Evolutionary conservation across 2,113 vertebrate species (phyloP), one percentile per base, ranked within the genome.

Genomic region (Ploceus nigricollis): DNA sequence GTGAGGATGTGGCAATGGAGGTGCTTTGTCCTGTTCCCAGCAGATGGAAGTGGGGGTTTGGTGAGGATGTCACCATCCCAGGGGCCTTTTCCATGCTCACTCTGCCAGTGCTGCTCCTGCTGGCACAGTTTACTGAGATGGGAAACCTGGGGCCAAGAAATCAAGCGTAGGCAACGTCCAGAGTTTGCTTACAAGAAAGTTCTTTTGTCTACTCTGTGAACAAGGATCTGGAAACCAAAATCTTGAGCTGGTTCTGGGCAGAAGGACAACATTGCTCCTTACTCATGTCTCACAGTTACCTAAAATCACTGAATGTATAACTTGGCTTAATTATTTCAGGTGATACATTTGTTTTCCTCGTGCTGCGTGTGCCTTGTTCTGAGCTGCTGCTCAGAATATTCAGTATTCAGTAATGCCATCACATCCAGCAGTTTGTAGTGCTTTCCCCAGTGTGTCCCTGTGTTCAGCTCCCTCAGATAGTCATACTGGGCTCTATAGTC

Each of bases 31-130:
- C 42, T 66, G 23, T 7, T 93, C 21, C 64, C 23, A 13, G 58
- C 0, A 0, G 42, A 5, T 69, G 35, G 39, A 57, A 85, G 9
- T 0, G 0, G 22, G 25, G 18, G 0, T 4, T 72, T 69, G 45
- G 58, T 61, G 57, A 73, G 50, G 40, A 15, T 57, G 4, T 50
- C 30, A 35, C 50, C 30, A n/a, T 15, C n/a, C 30, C 10, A 35
- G n/a, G 35, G n/a, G 11, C 14, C 7, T 76, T 57, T n/a, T 24
- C n/a, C 3, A 0, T 4, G 12, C 25, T 47, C 6, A 4, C 17
- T 78, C 77, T 60, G 35, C 37, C 40, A 24, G 20, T 25, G 61
- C 61, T 65, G 48, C 48, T 94, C n/a, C 60, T 1, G 0, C 23
- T 65, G 37, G 30, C 31, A 37, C 21, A 76, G 23, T 6, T 20